These are phyloP conservation scores for Drosophila nr. fundita DNA, from an alignment of 2,888 invertebrate genomes.

Conservation along the genomic window DNA sequence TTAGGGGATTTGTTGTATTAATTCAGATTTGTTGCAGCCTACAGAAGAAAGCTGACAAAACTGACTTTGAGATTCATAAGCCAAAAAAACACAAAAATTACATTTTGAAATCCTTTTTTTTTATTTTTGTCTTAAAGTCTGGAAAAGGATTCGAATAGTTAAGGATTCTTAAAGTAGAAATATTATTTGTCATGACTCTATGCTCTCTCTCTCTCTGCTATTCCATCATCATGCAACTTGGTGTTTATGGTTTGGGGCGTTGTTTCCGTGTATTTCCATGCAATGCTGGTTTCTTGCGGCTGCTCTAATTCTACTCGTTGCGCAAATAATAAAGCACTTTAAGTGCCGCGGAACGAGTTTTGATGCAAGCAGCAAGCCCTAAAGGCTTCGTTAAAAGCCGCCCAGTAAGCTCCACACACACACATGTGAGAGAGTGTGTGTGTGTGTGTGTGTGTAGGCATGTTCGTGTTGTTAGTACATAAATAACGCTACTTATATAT, in stretches of 20 bases:
- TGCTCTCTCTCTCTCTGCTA: neutral
- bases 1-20: neutral
- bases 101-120: too few species aligned
- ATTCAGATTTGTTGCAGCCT: neutral
- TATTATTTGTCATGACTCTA: neutral
- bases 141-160: neutral
- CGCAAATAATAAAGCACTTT: slow-evolving; percentile 63
- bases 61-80: accelerated
- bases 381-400: slow-evolving; percentile 53
- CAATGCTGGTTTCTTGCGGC: slow-evolving; percentile 25
- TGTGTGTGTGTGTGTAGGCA: neutral
- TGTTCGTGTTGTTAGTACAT: slow-evolving; percentile 52
- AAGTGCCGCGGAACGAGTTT: slow-evolving; percentile 57
- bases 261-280: slow-evolving; percentile 3
- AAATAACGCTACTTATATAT: slow-evolving; percentile 45
- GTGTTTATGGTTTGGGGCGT: neutral
- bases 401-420: slow-evolving; percentile 26
- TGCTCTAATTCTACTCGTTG: slow-evolving; percentile 31
- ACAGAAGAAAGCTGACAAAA: too few species aligned
- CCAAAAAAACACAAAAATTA: neutral
- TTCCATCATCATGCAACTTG: slow-evolving; percentile 13
- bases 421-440: slow-evolving; percentile 1
- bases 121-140: neutral
- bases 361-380: slow-evolving; percentile 30
- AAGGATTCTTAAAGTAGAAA: neutral